Evolutionary conservation across 2,888 invertebrate species (phyloP).

Genomic region (Plutella xylostella): DNA sequence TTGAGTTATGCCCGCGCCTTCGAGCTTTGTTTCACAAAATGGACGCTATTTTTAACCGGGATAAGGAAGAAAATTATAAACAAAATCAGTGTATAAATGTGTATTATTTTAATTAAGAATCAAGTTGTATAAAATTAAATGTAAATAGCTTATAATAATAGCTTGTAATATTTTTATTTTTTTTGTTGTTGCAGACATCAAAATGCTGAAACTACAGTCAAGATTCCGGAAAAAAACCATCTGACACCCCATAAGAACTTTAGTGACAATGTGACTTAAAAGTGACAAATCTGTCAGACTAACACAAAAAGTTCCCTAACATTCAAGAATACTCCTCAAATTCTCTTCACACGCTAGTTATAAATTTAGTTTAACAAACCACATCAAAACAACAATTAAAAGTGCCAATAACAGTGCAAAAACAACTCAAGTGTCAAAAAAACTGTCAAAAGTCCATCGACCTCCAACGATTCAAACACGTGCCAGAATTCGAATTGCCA

Average conservation of each 20-base stretch:
- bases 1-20: constrained; percentile 40
- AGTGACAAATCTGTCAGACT: constrained; percentile 14
- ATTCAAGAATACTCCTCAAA: constrained; percentile 34
- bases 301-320: constrained; percentile 10
- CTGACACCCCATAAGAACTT: constrained; percentile 23
- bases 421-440: constrained; percentile 16
- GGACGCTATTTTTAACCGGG: too few relatives aligned
- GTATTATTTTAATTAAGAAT: too few relatives aligned
- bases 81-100: too few relatives aligned
- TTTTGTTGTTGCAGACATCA: constrained; percentile 37
- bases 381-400: constrained; percentile 13
- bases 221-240: constrained; percentile 48
- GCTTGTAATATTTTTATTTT: too few relatives aligned
- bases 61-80: too few relatives aligned
- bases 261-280: constrained; percentile 37
- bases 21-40: too few relatives aligned
- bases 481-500: neutral
- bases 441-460: constrained; percentile 5
- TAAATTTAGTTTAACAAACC: constrained; percentile 23
- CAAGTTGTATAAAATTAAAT: too few relatives aligned
- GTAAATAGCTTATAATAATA: too few relatives aligned
- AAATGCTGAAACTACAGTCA: constrained; percentile 41
- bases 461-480: constrained; percentile 20
- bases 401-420: constrained; percentile 40
- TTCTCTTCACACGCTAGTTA: constrained; percentile 30